Evolutionary conservation across 2,888 invertebrate genomes (phyloP).

Genomic region (Drosophila neoperkinsi): DNA sequence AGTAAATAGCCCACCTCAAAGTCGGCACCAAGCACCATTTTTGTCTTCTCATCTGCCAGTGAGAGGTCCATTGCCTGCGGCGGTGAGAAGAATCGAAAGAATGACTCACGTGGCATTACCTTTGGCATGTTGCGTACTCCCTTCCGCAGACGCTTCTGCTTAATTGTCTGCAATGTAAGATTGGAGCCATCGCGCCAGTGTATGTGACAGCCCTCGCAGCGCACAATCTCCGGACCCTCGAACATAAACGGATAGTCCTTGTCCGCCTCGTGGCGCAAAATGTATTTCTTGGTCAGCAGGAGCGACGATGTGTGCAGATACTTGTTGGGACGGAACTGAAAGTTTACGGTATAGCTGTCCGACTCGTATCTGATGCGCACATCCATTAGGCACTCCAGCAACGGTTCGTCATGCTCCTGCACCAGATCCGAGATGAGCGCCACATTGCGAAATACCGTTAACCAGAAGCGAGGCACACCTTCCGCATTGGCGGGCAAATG

Average conservation of each 20-base stretch:
- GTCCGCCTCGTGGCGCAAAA: constrained; percentile 65
- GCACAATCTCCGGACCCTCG: constrained; percentile 68
- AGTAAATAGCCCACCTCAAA: constrained; percentile 68
- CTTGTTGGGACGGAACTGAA: constrained; percentile 56
- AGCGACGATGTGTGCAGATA: constrained; percentile 59
- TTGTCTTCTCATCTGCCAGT: constrained; percentile 67
- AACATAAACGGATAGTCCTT: constrained; percentile 63
- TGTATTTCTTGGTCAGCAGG: constrained; percentile 62
- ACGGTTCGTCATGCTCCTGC: constrained; percentile 65
- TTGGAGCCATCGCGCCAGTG: constrained; percentile 67
- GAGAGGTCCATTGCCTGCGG: constrained; percentile 61
- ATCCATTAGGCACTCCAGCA: constrained; percentile 58
- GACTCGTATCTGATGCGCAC: constrained; percentile 61
- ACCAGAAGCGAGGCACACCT: constrained; percentile 67
- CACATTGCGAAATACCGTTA: constrained; percentile 70
- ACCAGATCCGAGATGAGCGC: constrained; percentile 62
- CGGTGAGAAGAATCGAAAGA: constrained; percentile 69
- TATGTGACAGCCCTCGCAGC: constrained; percentile 70
- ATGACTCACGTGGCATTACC: constrained; percentile 67
- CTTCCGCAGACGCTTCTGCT: constrained; percentile 45
- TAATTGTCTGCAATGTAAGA: constrained; percentile 59
- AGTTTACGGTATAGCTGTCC: constrained; percentile 59
- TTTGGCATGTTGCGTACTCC: constrained; percentile 52
- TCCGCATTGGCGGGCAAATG: constrained; percentile 35
- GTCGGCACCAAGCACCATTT: constrained; percentile 59